Base-by-base conservation (phyloP, 1,140 invertebrate species). In the Neoseiulus cucumeris region DNA sequence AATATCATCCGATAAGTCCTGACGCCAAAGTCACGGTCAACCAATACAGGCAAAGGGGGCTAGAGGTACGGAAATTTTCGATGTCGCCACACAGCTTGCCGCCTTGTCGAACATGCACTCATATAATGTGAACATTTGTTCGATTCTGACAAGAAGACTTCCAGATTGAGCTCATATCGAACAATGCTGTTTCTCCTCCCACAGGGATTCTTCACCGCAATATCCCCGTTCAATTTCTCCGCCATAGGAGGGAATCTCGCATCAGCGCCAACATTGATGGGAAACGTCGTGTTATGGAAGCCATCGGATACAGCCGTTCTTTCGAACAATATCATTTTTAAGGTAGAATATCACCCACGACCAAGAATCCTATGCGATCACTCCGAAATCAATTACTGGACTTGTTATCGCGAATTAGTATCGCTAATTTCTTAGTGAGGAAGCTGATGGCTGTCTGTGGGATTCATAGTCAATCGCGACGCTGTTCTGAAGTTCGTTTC, bases 161-260 rank as follows among this genome's bases (percentile, higher is more conserved):
- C n/a, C n/a, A n/a, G n/a, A n/a, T n/a, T n/a, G n/a, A n/a, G n/a
- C n/a, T n/a, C n/a, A n/a, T n/a, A n/a, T n/a, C n/a, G n/a, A n/a
- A n/a, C n/a, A 30, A 30, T 33, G 66, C 28, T 17, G 7, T 41
- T 67, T 1, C 39, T 69, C 29, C 66, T 7, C 7, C 66, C 73
- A n/a, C 66, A 77, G 79, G 95, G 95, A 9, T 99, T 99, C 75
- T 85, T 98, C 68, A 94, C 94, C 25, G 91, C 95, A 0, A 84
- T 99, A n/a, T 91, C 91, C 66, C 96, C 96, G 0, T 99, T 99
- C 74, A 99, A 99, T 77, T 99, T 99, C 73, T 98, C 96, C 33
- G 96, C 96, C 7, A 99, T 99, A 73, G 94, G 93, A 67, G 96
- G 93, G 33, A 97, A 99, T 79, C 80, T 99, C 55, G 85, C 89